These are phyloP conservation scores for Pyrrhia umbra DNA, from an alignment of 2,888 invertebrate species.

Conservation along the genomic window DNA sequence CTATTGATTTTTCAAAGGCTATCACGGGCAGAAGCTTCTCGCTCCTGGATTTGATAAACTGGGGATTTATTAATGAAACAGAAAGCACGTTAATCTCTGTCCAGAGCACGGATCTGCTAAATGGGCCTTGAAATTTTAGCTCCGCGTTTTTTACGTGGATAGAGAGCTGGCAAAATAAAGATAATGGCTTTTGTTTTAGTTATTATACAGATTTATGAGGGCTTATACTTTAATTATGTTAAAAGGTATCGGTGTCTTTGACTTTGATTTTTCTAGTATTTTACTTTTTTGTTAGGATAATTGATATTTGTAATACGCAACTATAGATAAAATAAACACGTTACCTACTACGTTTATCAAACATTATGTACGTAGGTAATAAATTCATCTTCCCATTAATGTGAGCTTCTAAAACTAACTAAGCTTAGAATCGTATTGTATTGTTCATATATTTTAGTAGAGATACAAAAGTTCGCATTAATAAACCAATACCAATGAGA, in stretches of 20 bases:
- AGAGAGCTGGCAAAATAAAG: conserved; percentile 61
- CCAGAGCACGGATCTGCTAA: conserved; percentile 76
- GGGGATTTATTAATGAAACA: conserved; percentile 77
- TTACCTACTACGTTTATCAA: too few relatives aligned
- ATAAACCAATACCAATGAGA: too few relatives aligned
- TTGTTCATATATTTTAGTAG: too few relatives aligned
- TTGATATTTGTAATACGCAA: too few relatives aligned
- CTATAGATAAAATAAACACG: too few relatives aligned
- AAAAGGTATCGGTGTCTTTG: conserved; percentile 43
- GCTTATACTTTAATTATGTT: conserved; percentile 46
- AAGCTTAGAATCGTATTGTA: too few relatives aligned
- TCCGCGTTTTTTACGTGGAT: conserved; percentile 64
- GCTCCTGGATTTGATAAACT: conserved; percentile 70
- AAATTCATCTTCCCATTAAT: too few relatives aligned
- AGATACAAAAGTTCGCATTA: too few relatives aligned
- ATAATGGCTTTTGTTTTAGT: conserved; percentile 60
- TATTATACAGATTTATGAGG: conserved; percentile 53
- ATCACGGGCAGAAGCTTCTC: conserved; percentile 47
- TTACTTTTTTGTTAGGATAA: conserved; percentile 15
- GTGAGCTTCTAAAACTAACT: too few relatives aligned
- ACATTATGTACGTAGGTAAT: too few relatives aligned
- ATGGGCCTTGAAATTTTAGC: conserved; percentile 79
- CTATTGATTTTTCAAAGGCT: conserved; percentile 47
- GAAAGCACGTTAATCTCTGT: conserved; percentile 82
- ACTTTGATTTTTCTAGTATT: conserved; percentile 23